Evolutionary conservation across 2,888 invertebrate species (phyloP).

Genomic region (Dichetophora obliterata): DNA sequence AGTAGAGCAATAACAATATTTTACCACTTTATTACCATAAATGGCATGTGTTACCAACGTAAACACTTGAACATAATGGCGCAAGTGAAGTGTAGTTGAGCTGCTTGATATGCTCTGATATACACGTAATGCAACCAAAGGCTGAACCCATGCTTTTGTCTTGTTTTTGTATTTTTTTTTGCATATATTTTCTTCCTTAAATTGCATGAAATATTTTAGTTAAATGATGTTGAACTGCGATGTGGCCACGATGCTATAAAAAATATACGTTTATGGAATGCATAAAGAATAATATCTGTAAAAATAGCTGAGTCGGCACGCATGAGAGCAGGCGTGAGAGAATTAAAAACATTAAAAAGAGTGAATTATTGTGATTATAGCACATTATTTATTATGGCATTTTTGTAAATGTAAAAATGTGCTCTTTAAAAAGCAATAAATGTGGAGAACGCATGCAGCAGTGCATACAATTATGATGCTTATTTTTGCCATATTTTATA

Average conservation of each 20-base stretch:
- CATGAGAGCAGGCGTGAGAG: constrained; percentile 20
- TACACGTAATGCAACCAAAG: constrained; percentile 11
- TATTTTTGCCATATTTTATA: neutral
- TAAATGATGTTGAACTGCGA: constrained; percentile 30
- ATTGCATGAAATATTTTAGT: constrained; percentile 16
- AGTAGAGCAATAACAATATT: constrained; percentile 9
- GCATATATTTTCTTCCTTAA: constrained; percentile 5
- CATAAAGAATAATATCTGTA: neutral
- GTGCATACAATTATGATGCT: neutral
- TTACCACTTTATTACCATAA: constrained; percentile 34
- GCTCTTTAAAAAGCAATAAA: constrained; percentile 30
- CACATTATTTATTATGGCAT: constrained; percentile 49
- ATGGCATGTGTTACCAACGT: constrained; percentile 21
- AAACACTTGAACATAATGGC: constrained; percentile 28
- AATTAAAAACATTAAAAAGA: constrained; percentile 38
- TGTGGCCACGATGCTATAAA: constrained; percentile 11
- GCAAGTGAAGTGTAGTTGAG: constrained; percentile 16
- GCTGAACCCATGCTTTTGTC: neutral
- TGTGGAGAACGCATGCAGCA: neutral
- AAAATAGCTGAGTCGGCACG: neutral
- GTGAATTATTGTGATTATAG: constrained; percentile 54
- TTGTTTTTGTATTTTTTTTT: neutral
- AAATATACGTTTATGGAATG: constrained; percentile 14
- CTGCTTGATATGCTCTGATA: constrained; percentile 1
- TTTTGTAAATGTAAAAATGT: neutral